Conservation (phyloP, 2,113 vertebrate species). For the Lontra canadensis region DNA sequence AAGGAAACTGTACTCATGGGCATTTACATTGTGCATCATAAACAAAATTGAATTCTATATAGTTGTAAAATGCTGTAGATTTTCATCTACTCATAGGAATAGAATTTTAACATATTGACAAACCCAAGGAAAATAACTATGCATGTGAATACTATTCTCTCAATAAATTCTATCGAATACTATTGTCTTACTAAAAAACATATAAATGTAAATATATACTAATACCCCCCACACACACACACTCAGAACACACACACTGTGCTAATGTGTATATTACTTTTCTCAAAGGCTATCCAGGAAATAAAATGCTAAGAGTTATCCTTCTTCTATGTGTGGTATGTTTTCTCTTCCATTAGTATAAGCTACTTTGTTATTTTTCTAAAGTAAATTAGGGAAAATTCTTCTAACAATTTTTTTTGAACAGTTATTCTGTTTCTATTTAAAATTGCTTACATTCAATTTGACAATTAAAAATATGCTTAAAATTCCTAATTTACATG, state of each 20-base stretch:
- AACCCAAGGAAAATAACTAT: neutral
- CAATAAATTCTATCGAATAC: neutral
- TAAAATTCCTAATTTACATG: neutral
- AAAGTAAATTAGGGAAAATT: neutral
- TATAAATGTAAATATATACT: neutral
- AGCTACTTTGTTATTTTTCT: neutral
- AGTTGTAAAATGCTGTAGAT: neutral
- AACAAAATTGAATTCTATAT: neutral
- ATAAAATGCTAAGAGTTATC: neutral
- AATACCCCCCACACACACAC: neutral
- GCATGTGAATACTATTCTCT: neutral
- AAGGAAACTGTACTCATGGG: neutral
- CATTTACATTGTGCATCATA: neutral
- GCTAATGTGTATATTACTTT: neutral
- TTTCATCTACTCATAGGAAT: neutral
- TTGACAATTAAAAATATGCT: neutral
- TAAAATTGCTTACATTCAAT: neutral
- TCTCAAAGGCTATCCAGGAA: neutral
- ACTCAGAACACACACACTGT: neutral
- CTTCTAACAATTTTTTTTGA: neutral
- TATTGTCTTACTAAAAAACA: neutral
- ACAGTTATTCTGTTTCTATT: neutral
- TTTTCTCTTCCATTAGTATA: neutral
- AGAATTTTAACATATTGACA: neutral
- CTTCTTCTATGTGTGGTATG: neutral